Conservation (phyloP, 2,797 vertebrate genomes). For the Propithecus deckenii region DNA sequence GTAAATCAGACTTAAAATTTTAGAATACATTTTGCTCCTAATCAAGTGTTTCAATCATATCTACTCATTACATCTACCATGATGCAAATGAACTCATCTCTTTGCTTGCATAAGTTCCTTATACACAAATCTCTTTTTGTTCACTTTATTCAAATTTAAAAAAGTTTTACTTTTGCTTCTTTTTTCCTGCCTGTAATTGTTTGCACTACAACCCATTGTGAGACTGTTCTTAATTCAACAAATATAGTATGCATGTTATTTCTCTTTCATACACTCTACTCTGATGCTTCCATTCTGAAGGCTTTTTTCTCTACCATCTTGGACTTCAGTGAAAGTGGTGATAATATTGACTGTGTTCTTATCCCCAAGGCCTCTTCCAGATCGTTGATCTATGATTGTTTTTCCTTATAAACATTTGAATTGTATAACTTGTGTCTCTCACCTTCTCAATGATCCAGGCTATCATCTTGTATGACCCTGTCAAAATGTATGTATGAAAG, state of each 20-base stretch:
- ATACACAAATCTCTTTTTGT: neutral
- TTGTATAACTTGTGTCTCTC: neutral
- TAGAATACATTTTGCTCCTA: neutral
- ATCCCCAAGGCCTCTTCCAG: neutral
- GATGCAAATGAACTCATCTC: neutral
- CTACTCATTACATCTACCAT: neutral
- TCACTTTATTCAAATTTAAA: neutral
- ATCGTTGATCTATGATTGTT: neutral
- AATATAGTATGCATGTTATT: neutral
- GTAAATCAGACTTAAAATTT: constrained; percentile 27
- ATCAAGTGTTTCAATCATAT: constrained; percentile 21
- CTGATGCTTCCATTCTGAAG: rapidly evolving
- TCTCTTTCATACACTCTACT: neutral
- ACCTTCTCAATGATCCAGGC: neutral
- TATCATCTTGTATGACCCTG: neutral
- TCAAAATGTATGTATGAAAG: neutral
- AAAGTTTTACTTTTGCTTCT: neutral
- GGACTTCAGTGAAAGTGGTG: neutral
- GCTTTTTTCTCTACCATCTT: neutral
- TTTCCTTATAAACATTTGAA: neutral
- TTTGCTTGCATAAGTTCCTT: neutral
- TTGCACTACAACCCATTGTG: neutral
- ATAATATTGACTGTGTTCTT: neutral
- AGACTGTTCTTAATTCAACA: neutral
- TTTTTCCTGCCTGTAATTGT: neutral